phyloP scores from a whole-genome alignment of 1,140 invertebrate genomes.

The Paraescarpia echinospica region DNA sequence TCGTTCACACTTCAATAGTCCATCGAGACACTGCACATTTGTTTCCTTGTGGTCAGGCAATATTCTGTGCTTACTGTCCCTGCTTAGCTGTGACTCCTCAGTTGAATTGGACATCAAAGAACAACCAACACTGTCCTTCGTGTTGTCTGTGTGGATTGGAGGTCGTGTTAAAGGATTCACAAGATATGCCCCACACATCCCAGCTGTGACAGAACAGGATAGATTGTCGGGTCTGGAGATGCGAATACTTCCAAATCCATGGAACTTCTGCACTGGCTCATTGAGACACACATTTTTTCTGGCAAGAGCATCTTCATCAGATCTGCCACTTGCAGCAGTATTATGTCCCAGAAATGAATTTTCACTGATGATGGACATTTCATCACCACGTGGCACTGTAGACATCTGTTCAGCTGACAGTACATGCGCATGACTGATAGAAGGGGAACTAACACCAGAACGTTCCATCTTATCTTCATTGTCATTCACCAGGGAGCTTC shows the following conservation, averaged over 20 bases:
- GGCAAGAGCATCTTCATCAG: neutral
- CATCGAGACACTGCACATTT: neutral
- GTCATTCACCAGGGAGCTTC: neutral
- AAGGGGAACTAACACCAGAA: neutral
- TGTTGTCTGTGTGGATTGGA: neutral
- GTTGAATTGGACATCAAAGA: neutral
- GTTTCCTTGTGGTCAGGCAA: neutral
- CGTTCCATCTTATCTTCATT: neutral
- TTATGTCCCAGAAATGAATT: neutral
- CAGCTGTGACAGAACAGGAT: neutral
- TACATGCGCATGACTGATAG: too few species aligned
- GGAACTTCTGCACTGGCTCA: neutral
- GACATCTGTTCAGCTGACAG: neutral
- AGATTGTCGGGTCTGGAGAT: neutral
- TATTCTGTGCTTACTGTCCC: neutral
- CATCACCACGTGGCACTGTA: neutral
- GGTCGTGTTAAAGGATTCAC: neutral
- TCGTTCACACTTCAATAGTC: neutral
- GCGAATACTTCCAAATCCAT: neutral
- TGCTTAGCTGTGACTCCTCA: neutral
- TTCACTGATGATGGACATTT: neutral
- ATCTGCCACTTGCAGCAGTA: neutral
- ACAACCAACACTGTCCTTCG: neutral
- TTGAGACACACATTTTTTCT: neutral
- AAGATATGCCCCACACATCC: neutral